Evolutionary conservation across 2,888 invertebrate genomes (phyloP), one percentile per base, ranked within the genome.

Genomic region (Drosophila anomelani): DNA sequence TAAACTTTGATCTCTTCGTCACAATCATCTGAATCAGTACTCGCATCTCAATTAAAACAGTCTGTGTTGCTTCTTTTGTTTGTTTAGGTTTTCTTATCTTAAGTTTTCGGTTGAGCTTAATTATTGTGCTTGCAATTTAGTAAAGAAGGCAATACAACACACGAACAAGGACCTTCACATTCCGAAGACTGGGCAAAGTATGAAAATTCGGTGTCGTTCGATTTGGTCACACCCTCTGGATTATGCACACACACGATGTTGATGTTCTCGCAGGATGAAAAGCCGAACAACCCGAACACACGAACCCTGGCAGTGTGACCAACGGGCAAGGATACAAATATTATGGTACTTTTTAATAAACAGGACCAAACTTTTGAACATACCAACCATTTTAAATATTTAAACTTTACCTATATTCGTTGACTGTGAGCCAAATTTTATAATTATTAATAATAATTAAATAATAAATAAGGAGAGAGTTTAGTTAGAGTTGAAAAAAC

Each of bases 161-260:
- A 82, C 88, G 81, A 81, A 77, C 84, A 82, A 58, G 82, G 90
- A 86, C 89, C 91, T 91, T 88, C 76, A 87, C 90, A 89, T 92
- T 89, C 88, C 90, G 85, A 91, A 90, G 86, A 90, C 87, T 90
- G 86, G 91, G 89, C 88, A 89, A 90, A 90, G 90, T 91, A 91
- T 91, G 91, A 90, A 91, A 91, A 91, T 89, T 91, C 89, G 88
- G 88, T 81, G 85, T 87, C 89, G 75, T 91, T 90, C 91, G 91
- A 91, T 91, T 92, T 92, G 92, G 68, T 92, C 92, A 92, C 92
- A 92, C 92, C 92, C 92, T 92, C 92, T 91, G 89, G 88, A 90
- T 86, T 84, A 87, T 86, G 90, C 83, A 82, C 77, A 79, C 83
- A 82, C 77, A 79, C 83, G 84, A 84, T 85, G 77, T 86, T 86